Conservation (phyloP, 2,797 vertebrate genomes). For the Garrulus glandarius region DNA sequence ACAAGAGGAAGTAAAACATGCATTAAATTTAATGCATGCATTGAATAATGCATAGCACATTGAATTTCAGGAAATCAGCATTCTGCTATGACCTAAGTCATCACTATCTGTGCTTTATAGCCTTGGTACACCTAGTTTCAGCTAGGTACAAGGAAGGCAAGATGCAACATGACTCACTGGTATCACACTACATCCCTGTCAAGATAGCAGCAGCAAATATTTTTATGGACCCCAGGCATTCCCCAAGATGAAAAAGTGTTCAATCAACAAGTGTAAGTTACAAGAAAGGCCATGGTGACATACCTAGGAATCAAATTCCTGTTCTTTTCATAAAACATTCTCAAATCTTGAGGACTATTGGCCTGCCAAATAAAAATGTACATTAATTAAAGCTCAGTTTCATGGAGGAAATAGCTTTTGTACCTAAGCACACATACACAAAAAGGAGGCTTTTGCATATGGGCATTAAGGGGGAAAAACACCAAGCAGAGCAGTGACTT, state of each 20-base stretch:
- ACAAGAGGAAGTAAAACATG: neutral
- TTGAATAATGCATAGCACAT: neutral
- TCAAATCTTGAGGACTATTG: constrained; percentile 94
- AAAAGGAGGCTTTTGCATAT: neutral
- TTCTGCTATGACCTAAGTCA: neutral
- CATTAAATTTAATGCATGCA: neutral
- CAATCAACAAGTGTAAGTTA: neutral
- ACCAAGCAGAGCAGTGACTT: neutral
- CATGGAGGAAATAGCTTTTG: neutral
- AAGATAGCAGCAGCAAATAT: neutral
- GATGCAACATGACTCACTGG: neutral
- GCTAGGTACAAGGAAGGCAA: neutral
- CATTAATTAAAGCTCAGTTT: constrained; percentile 29
- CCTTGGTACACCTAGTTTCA: neutral
- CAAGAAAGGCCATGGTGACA: constrained; percentile 38
- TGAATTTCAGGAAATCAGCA: neutral
- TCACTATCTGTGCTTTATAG: neutral
- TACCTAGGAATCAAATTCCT: constrained; percentile 92
- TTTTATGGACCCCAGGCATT: neutral
- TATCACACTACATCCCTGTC: neutral
- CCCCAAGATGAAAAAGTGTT: neutral
- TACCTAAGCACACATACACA: neutral
- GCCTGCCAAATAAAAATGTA: constrained; percentile 79
- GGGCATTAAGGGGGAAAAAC: neutral
- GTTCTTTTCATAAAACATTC: constrained; percentile 98